These are phyloP conservation scores for Hyperoplus immaculatus DNA, from an alignment of 2,797 vertebrate species.

Conservation along the genomic window DNA sequence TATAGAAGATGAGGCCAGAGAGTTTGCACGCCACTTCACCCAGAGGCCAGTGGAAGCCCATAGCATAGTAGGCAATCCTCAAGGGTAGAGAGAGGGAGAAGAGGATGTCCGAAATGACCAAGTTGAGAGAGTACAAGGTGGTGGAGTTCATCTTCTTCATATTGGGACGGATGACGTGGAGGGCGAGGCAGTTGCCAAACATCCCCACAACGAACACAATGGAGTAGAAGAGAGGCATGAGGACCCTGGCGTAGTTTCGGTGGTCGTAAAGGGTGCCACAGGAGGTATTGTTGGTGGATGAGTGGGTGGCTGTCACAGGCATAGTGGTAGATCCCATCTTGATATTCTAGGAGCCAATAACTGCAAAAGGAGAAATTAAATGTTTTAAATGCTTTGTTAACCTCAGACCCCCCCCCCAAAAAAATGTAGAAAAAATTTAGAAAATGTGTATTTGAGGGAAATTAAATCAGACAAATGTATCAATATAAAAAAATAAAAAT, in stretches of 20 bases:
- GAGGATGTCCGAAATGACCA: constrained; percentile 95
- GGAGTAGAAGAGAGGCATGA: constrained; percentile 90
- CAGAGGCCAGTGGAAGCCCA: constrained; percentile 94
- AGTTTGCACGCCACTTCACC: constrained; percentile 89
- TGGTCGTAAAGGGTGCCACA: constrained; percentile 92
- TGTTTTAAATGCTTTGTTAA: background rate
- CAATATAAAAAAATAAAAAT: background rate
- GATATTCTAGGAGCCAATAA: constrained; percentile 17
- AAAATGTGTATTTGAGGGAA: background rate
- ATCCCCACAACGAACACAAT: constrained; percentile 90
- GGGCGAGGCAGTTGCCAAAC: constrained; percentile 91
- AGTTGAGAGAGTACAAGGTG: constrained; percentile 95
- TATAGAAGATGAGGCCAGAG: constrained; percentile 91
- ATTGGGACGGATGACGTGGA: constrained; percentile 93
- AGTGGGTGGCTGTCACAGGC: background rate
- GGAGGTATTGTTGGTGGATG: constrained; percentile 17
- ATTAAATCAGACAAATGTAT: background rate
- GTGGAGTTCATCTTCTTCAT: constrained; percentile 97
- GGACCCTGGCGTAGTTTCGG: constrained; percentile 84
- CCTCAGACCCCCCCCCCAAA: background rate
- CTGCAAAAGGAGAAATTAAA: constrained; percentile 43
- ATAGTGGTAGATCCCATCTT: constrained; percentile 44
- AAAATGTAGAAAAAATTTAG: background rate
- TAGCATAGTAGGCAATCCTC: constrained; percentile 91
- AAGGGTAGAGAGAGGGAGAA: constrained; percentile 91